These are phyloP conservation scores for Daphoenositta chrysoptera DNA, from an alignment of 2,113 vertebrate species.

Conservation along the genomic window DNA sequence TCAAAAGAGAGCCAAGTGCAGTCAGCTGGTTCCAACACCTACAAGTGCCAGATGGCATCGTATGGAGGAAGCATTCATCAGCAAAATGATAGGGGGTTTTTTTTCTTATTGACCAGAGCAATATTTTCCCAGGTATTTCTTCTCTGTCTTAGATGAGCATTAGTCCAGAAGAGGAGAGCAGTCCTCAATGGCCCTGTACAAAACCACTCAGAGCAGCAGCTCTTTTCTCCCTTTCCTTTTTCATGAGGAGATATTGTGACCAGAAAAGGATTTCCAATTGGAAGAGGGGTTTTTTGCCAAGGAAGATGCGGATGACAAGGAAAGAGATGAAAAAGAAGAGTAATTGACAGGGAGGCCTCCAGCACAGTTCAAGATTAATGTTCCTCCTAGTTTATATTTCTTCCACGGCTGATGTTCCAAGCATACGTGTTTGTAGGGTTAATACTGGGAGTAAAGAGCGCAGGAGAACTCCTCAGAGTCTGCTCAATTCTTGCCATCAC, in stretches of 20 bases:
- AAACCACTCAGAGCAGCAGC: background rate
- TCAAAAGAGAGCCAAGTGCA: background rate
- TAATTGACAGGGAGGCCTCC: background rate
- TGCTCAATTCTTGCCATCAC: background rate
- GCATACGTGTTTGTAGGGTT: background rate
- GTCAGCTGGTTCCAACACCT: background rate
- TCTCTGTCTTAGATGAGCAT: background rate
- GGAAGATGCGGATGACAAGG: background rate
- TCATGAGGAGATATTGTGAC: background rate
- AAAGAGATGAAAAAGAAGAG: background rate
- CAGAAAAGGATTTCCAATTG: background rate
- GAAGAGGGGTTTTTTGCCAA: background rate
- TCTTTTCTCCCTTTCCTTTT: background rate
- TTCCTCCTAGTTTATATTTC: slow-evolving; percentile 1
- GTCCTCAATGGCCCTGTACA: background rate
- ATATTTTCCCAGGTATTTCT: background rate
- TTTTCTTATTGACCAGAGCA: background rate
- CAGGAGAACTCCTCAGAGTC: background rate
- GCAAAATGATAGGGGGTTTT: background rate
- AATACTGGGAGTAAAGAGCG: background rate
- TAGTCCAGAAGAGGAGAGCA: background rate
- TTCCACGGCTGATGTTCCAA: background rate
- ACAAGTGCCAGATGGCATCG: background rate
- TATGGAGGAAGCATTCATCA: background rate
- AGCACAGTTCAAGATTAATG: background rate